Evolutionary conservation across 2,797 vertebrate species (phyloP), one percentile per base, ranked within the genome.

Genomic region (Ctenosaura bakeri): DNA sequence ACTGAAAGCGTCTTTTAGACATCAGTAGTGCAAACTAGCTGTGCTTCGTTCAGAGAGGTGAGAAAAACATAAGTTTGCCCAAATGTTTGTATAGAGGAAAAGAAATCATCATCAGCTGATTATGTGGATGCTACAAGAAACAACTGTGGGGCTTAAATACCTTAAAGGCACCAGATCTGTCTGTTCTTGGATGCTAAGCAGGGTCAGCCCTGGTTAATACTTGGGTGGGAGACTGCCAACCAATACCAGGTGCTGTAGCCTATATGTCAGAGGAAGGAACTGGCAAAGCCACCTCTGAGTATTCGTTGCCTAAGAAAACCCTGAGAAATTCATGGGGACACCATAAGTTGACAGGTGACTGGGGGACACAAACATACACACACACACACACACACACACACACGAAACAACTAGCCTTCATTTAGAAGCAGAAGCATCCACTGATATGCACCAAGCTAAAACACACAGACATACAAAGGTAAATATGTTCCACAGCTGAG

Each of bases 401-500:
- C 66, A 29, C 8, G 26, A 69, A 69, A 26, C 62, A 26, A 0
- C 0, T 3, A 38, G 8, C 13, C 13, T 42, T 50, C 46, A 46
- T 8, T 86, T 80, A 35, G 0, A 79, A 35, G 26, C 35, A 22
- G 76, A 69, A 77, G n/a, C 7, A 35, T 66, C 42, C 90, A 64
- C 46, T 86, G 84, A 29, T 90, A 93, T 50, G 32, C 0, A 52
- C 59, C 32, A 32, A 52, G 46, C 80, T 90, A 81, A 91, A 76
- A 0, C 46, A 52, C 50, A 76, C 16, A 9, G 10, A n/a, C 38
- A 42, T 20, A 7, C 90, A n/a, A 69, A n/a, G 42, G 50, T 32
- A 86, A 35, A 14, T 87, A 7, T 50, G 86, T 89, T 14, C 0
- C 79, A 89, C 90, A 89, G 90, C 90, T 85, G 42, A 93, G 87